Conservation (phyloP, 2,113 vertebrate species). For the Speoplatyrhinus poulsoni region DNA sequence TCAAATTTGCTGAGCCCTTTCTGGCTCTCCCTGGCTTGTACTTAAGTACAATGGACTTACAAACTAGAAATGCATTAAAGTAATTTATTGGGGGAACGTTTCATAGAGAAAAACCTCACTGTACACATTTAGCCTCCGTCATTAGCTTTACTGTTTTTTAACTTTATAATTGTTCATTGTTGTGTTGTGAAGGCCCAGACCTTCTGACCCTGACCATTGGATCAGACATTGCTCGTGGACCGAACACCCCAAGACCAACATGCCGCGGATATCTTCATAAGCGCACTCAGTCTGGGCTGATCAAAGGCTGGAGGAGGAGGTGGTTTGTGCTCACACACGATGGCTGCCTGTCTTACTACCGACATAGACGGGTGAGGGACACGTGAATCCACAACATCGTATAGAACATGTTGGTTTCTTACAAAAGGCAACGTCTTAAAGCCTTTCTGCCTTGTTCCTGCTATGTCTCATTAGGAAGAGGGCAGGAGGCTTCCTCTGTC, state of each 20-base stretch:
- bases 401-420: not conserved
- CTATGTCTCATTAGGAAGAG: slow-evolving; percentile 80
- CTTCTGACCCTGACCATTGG: slow-evolving; percentile 84
- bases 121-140: too few relatives aligned
- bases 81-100: too few relatives aligned
- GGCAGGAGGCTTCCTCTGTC: slow-evolving; percentile 79
- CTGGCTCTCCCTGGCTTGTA: too few relatives aligned
- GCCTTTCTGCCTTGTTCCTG: not conserved
- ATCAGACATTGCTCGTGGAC: slow-evolving; percentile 85
- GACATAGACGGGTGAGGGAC: slow-evolving; percentile 83
- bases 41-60: too few relatives aligned
- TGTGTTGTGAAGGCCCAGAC: slow-evolving; percentile 78
- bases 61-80: too few relatives aligned
- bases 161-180: not conserved
- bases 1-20: too few relatives aligned
- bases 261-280: slow-evolving; percentile 90
- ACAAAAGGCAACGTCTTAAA: not conserved
- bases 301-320: slow-evolving; percentile 93
- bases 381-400: not conserved
- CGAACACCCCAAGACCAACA: slow-evolving; percentile 83
- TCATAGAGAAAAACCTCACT: too few relatives aligned
- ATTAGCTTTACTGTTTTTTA: too few relatives aligned
- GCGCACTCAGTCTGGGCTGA: slow-evolving; percentile 82
- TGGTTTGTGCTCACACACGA: slow-evolving; percentile 90
- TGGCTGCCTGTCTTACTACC: slow-evolving; percentile 86